Conservation (phyloP, 2,888 invertebrate species). For the Rutpela maculata region DNA sequence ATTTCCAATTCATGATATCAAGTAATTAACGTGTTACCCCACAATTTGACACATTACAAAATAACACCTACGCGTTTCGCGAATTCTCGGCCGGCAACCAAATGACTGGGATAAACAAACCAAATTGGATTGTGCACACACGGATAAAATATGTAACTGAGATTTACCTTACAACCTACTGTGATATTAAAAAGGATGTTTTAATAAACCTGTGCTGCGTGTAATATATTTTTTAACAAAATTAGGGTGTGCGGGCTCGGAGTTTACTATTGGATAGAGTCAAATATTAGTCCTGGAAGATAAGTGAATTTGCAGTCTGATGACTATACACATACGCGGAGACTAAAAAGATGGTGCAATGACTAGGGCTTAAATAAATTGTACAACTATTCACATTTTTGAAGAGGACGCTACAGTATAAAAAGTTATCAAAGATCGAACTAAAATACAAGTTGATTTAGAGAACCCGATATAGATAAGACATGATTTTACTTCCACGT, state of each 20-base stretch:
- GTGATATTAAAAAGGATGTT: neutral
- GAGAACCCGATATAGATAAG: too few relatives aligned
- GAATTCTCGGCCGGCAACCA: conserved; percentile 46
- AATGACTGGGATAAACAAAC: conserved; percentile 49
- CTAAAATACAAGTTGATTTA: too few relatives aligned
- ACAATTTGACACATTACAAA: conserved; percentile 59
- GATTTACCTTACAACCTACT: neutral
- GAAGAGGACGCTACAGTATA: too few relatives aligned
- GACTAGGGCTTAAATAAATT: too few relatives aligned
- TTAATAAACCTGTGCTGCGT: neutral
- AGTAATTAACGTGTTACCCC: conserved; percentile 58
- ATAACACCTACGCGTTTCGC: conserved; percentile 50
- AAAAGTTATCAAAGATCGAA: too few relatives aligned
- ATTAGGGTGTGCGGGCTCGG: neutral
- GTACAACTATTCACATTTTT: too few relatives aligned
- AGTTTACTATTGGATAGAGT: neutral
- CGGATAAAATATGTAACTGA: conserved; percentile 18
- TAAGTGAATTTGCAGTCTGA: too few relatives aligned
- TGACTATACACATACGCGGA: too few relatives aligned
- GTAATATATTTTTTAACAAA: neutral
- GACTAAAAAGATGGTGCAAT: too few relatives aligned
- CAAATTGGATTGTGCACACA: conserved; percentile 26
- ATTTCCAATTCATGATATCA: conserved; percentile 59
- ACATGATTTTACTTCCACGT: too few relatives aligned
- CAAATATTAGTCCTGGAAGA: too few relatives aligned